Evolutionary conservation across 2,797 vertebrate species (phyloP).

Genomic region (Podarcis lilfordi): DNA sequence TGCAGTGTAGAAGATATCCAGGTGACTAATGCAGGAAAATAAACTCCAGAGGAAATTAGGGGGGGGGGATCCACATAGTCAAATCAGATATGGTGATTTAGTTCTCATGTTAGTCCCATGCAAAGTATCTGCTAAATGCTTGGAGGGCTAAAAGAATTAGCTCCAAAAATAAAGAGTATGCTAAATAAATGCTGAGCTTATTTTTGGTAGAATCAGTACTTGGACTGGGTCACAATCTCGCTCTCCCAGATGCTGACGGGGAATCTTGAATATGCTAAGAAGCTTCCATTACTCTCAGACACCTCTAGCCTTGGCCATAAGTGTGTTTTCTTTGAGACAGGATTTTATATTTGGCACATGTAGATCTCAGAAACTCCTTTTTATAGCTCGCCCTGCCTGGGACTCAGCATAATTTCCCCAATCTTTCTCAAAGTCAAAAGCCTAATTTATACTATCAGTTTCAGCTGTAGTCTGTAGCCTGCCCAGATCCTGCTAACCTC

Average conservation of each 20-base stretch:
- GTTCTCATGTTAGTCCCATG: neutral
- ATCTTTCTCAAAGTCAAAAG: neutral
- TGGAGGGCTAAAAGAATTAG: neutral
- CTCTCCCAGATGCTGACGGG: neutral
- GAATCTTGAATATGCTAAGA: conserved; percentile 6
- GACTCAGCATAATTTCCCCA: conserved; percentile 19
- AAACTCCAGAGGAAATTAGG: no score
- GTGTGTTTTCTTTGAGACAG: conserved; percentile 16
- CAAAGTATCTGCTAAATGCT: neutral
- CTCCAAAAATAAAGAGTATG: neutral
- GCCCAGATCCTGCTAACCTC: neutral
- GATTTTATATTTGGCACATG: conserved; percentile 8
- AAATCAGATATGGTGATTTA: neutral
- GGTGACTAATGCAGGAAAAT: no score
- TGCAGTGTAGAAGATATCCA: no score
- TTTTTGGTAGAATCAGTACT: neutral
- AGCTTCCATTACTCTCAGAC: conserved; percentile 1
- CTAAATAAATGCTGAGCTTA: neutral
- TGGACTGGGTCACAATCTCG: neutral
- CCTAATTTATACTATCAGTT: neutral
- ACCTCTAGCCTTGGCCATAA: neutral
- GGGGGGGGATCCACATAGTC: no score
- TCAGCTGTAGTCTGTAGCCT: neutral
- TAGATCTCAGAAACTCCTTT: neutral
- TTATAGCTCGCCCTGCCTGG: neutral